These are phyloP conservation scores for Callaeas wilsoni DNA, from an alignment of 2,113 vertebrate genomes.

Conservation along the genomic window DNA sequence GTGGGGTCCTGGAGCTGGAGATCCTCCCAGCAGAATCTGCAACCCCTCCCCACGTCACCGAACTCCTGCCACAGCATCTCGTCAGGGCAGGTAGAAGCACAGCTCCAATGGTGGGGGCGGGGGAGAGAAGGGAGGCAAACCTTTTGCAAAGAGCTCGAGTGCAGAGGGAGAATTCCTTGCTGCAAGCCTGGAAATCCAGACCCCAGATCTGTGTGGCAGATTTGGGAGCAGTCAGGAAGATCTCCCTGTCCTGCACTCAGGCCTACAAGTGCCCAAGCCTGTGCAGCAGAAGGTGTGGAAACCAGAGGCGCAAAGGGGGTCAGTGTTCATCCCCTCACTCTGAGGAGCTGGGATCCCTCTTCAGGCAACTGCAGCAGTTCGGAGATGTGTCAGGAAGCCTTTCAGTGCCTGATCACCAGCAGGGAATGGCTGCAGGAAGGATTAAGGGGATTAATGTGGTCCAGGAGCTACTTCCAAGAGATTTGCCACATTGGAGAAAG, in stretches of 20 bases:
- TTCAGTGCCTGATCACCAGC: neutral
- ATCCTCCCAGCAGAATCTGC: neutral
- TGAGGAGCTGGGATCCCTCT: neutral
- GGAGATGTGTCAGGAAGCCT: neutral
- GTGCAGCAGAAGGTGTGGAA: neutral
- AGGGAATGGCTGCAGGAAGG: neutral
- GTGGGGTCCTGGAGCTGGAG: neutral
- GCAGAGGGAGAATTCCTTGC: neutral
- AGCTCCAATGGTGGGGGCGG: rapidly evolving
- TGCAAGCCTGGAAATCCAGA: neutral
- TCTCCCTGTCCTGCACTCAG: neutral
- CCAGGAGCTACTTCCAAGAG: neutral
- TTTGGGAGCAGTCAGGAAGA: neutral
- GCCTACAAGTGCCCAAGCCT: rapidly evolving
- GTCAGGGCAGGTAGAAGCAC: rapidly evolving
- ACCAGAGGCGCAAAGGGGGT: neutral
- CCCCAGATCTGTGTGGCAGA: neutral
- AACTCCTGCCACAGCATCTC: rapidly evolving
- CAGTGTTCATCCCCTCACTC: rapidly evolving
- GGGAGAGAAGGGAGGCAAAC: neutral
- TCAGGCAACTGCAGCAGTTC: neutral
- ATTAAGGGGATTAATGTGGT: neutral
- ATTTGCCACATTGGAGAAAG: neutral
- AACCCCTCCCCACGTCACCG: neutral
- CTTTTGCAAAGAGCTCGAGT: neutral